These are phyloP conservation scores for Manacus vitellinus DNA, from an alignment of 2,113 vertebrate genomes.

Conservation along the genomic window DNA sequence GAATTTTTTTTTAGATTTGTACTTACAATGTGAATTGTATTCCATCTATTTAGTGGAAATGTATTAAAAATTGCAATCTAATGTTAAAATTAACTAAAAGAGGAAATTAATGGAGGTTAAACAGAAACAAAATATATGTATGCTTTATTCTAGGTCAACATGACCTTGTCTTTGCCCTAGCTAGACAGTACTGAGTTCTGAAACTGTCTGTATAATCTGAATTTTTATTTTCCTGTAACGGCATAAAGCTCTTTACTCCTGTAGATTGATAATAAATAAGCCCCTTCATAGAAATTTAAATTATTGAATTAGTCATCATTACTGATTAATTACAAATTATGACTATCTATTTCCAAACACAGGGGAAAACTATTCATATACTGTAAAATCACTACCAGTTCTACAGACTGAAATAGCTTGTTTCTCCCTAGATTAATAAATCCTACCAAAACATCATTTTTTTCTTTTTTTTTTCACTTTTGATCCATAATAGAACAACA, in stretches of 20 bases:
- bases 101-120: background rate
- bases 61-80: background rate
- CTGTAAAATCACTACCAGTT: background rate
- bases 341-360: background rate
- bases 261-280: background rate
- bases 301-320: background rate
- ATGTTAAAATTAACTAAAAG: background rate
- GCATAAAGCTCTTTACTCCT: background rate
- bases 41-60: background rate
- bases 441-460: background rate
- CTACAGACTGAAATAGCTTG: background rate
- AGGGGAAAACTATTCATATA: background rate
- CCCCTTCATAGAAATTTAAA: background rate
- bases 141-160: background rate
- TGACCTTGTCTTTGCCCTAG: background rate
- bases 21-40: background rate
- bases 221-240: background rate
- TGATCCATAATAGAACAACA: background rate
- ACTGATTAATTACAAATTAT: background rate
- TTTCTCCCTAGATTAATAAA: background rate
- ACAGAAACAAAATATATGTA: background rate
- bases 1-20: background rate
- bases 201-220: background rate
- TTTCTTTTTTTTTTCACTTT: background rate
- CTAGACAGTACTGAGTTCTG: background rate